These are phyloP conservation scores for Cephus nigrinus DNA, from an alignment of 2,888 invertebrate species.

Conservation along the genomic window DNA sequence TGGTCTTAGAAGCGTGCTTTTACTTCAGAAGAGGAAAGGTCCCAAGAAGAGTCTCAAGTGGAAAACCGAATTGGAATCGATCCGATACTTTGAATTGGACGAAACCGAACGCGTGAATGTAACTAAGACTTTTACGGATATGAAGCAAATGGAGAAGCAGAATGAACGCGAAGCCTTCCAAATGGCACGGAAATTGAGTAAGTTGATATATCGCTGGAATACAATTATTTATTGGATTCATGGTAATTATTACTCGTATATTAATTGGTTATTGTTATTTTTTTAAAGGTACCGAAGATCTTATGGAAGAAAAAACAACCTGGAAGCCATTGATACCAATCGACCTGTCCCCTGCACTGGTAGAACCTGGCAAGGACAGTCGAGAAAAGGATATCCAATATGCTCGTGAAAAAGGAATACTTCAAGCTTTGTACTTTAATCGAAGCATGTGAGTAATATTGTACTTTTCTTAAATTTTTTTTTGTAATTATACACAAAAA, in stretches of 20 bases:
- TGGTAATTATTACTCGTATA: background rate
- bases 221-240: background rate
- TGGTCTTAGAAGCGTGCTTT: slow-evolving; percentile 80
- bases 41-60: slow-evolving; percentile 86
- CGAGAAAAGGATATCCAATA: slow-evolving; percentile 89
- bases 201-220: slow-evolving; percentile 37
- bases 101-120: slow-evolving; percentile 97
- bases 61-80: slow-evolving; percentile 85
- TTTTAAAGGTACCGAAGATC: slow-evolving; percentile 70
- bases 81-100: slow-evolving; percentile 93
- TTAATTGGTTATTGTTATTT: background rate
- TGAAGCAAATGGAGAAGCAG: slow-evolving; percentile 90
- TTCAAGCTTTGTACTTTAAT: slow-evolving; percentile 85
- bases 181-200: slow-evolving; percentile 79
- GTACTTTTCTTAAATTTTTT: background rate
- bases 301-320: slow-evolving; percentile 83
- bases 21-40: slow-evolving; percentile 79
- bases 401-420: slow-evolving; percentile 84
- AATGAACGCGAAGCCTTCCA: slow-evolving; percentile 87
- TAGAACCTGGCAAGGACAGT: slow-evolving; percentile 81
- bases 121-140: slow-evolving; percentile 88
- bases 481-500: background rate
- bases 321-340: slow-evolving; percentile 82
- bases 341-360: slow-evolving; percentile 75
- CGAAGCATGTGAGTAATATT: slow-evolving; percentile 71